Evolutionary conservation across 2,888 invertebrate genomes (phyloP), one percentile per base, ranked within the genome.

Genomic region (Selenia dentaria): DNA sequence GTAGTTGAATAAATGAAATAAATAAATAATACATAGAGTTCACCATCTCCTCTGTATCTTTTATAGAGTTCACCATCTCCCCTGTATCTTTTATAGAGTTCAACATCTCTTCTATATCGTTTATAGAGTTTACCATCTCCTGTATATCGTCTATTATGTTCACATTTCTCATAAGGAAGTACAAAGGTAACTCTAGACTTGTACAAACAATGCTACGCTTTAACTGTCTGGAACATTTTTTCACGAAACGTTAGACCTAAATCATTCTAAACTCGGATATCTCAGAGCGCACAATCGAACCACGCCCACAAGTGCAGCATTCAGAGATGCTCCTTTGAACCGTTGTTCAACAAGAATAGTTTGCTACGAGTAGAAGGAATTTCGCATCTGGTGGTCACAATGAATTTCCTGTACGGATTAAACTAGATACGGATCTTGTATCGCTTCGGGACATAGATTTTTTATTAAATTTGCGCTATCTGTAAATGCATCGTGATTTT

Each of bases 371-470:
- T n/a, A 60, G 62, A 61, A 70, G 85, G 89, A 80, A 89, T 90
- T 89, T 88, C 86, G 85, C 90, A 89, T 90, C 89, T 89, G 89
- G 77, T 74, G 59, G 63, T 65, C 58, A 87, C 87, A 90, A 89
- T 79, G 74, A 72, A 65, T 71, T 90, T 90, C 90, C 90, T 89
- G 90, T 87, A 77, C 81, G 88, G 87, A 87, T 88, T 88, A 46
- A 26, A 85, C 66, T 64, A 78, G 88, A 87, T 87, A 77, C 75
- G 72, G 76, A 84, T 87, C 85, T 79, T 57, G 62, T 78, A 73
- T 83, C 77, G 83, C 82, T 81, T 73, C 51, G 65, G 78, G 82
- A 67, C 67, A 79, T 68, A 69, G 64, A 51, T 62, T 63, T 62
- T 74, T 76, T 81, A 74, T 79, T 72, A 65, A 73, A 76, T 76